A percentile compares a stretch with the other conserved stretches of the same genome.
phyloP scores from a whole-genome alignment of 2,888 invertebrate species.

The Pterostichus madidus region DNA sequence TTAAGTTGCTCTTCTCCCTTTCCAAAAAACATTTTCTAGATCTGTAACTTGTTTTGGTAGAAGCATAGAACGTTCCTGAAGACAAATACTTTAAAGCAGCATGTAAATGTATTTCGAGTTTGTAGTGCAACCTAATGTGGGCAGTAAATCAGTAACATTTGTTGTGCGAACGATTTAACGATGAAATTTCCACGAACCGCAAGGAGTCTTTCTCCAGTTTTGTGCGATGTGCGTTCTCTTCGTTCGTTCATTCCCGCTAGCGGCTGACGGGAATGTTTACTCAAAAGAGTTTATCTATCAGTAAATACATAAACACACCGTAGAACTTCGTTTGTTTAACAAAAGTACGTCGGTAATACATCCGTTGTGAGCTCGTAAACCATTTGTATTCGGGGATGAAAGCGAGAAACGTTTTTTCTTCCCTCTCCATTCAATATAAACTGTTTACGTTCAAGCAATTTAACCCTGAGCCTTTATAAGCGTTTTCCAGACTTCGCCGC shows the following conservation, averaged over 20 bases:
- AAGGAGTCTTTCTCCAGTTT: neutral
- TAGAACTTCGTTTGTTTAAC: slow-evolving; percentile 39
- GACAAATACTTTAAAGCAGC: neutral
- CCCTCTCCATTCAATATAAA: slow-evolving; percentile 49
- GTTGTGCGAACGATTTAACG: slow-evolving; percentile 7
- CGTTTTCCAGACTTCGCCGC: slow-evolving; percentile 24
- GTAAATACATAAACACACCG: slow-evolving; percentile 25
- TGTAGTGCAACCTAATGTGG: neutral
- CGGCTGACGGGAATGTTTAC: neutral
- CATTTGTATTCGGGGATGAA: slow-evolving; percentile 52
- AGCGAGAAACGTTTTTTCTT: slow-evolving; percentile 32
- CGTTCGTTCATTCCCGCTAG: neutral
- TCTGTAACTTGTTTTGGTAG: too few relatives aligned
- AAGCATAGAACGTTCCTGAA: neutral
- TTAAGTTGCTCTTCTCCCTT: too few relatives aligned
- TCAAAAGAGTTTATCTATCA: slow-evolving; percentile 26
- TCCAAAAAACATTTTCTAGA: too few relatives aligned
- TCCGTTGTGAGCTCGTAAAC: slow-evolving; percentile 17
- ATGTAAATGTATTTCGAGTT: neutral
- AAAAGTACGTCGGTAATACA: slow-evolving; percentile 10
- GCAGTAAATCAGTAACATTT: slow-evolving; percentile 29
- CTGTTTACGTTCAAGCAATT: slow-evolving; percentile 59
- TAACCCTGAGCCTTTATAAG: slow-evolving; percentile 54
- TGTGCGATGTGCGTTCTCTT: neutral
- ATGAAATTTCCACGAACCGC: slow-evolving; percentile 5